Conservation (phyloP, 2,888 invertebrate genomes). For the Drosophila leonis region DNA sequence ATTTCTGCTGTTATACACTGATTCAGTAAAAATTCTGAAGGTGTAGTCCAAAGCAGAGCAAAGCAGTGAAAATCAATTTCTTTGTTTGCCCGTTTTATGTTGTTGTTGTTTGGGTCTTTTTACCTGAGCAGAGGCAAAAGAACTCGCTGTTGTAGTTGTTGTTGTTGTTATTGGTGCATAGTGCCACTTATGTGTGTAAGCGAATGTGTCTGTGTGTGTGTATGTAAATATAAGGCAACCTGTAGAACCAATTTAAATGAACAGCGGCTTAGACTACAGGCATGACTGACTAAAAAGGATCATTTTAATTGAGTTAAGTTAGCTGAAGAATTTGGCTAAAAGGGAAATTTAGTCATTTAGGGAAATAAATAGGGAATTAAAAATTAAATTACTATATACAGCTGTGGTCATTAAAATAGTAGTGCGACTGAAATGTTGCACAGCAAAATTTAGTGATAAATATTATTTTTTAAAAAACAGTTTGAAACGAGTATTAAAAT, state of each 20-base stretch:
- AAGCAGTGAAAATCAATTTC: conserved; percentile 77
- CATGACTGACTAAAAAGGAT: conserved; percentile 28
- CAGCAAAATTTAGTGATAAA: too few species aligned
- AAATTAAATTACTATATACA: not conserved
- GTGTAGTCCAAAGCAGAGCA: conserved; percentile 42
- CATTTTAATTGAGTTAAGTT: too few species aligned
- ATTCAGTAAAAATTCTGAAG: conserved; percentile 68
- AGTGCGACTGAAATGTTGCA: too few species aligned
- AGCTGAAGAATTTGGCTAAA: not conserved
- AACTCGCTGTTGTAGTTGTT: conserved; percentile 30
- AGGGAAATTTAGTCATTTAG: not conserved
- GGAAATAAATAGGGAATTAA: not conserved
- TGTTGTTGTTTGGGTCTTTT: conserved; percentile 37
- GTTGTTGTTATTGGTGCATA: conserved; percentile 11
- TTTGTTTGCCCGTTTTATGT: conserved; percentile 62
- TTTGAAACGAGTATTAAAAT: too few species aligned
- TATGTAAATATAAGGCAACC: conserved; percentile 48
- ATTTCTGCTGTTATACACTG: conserved; percentile 53
- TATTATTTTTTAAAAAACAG: too few species aligned
- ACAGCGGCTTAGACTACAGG: conserved; percentile 42
- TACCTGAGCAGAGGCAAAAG: conserved; percentile 47
- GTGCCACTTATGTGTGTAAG: conserved; percentile 33
- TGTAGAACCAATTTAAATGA: conserved; percentile 73
- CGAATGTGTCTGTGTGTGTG: not conserved
- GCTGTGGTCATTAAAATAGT: too few species aligned